Base-by-base conservation (phyloP, 2,113 vertebrate species). In the Corydoras sp. region DNA sequence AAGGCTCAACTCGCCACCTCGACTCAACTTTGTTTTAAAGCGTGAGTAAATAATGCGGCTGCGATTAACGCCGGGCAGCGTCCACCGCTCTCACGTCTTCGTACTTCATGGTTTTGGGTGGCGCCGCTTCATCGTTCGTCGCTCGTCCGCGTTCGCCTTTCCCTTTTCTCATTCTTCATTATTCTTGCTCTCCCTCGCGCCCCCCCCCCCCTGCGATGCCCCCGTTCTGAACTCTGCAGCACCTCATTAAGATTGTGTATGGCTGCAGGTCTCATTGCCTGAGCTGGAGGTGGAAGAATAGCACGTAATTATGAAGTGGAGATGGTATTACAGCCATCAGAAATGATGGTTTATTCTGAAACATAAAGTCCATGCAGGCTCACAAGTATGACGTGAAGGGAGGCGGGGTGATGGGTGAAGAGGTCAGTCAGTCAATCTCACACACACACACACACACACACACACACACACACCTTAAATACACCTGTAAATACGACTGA, bases 221-320 rank as follows among this genome's bases (percentile, higher is more conserved):
- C 76, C 68, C 72, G 62, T 79, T 70, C 76, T 85, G 76, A 87
- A 86, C 86, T 83, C 84, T 81, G 72, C 76, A 72, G 81, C 76
- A 81, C 86, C 84, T 86, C 86, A 88, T 89, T 89, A 88, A 83
- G 80, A 68, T 71, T 77, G 68, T 74, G 77, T 78, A 69, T 18
- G 13, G 78, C 81, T 81, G 76, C 75, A 74, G 84, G 81, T 81
- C 83, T 88, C 82, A 84, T 81, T 81, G 83, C 81, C 83, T 80
- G 63, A 77, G 74, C 84, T 81, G 80, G 81, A 89, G 88, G 86
- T 89, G 88, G 49, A 88, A 76, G 85, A 86, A 88, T 87, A 88
- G 89, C 83, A 86, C 85, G 85, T 87, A 85, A 89, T 90, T 87
- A 89, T 89, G 83, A 89, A 88, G 86, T 86, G 73, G 81, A 85